A percentile compares a stretch with the other conserved stretches of the same genome.
These are phyloP conservation scores for Pteronotus mesoamericanus DNA, from an alignment of 2,797 vertebrate genomes.

Conservation along the genomic window DNA sequence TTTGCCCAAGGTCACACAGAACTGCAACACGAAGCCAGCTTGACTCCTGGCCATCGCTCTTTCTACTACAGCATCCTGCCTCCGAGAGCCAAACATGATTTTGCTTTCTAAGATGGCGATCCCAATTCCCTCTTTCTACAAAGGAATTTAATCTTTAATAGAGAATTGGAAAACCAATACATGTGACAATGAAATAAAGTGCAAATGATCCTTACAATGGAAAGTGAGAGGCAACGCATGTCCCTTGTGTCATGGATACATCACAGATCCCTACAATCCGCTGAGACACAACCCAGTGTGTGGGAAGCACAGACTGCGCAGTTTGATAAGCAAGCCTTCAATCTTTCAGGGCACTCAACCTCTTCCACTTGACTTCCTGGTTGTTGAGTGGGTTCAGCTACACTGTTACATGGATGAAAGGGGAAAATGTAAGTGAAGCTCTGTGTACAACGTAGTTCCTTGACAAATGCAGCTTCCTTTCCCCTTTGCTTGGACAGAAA, in stretches of 20 bases:
- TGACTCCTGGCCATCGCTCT: neutral
- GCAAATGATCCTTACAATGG: neutral
- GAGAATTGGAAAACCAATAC: slow-evolving; percentile 8
- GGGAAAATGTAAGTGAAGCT: neutral
- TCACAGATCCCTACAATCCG: neutral
- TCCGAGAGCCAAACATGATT: neutral
- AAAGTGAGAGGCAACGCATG: neutral
- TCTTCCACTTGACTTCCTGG: neutral
- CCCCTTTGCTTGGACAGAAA: neutral
- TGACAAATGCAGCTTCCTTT: neutral
- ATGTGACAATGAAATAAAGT: neutral
- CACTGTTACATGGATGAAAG: neutral
- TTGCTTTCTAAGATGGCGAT: neutral
- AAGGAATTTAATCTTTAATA: neutral
- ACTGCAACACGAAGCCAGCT: neutral
- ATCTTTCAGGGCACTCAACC: neutral
- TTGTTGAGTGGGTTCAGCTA: neutral
- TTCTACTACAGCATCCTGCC: neutral
- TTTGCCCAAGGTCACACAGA: neutral
- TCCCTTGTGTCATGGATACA: neutral
- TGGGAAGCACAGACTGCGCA: neutral
- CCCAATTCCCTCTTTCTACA: neutral
- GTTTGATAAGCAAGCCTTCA: neutral
- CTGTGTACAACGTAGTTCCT: neutral
- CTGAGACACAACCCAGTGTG: neutral